Base-by-base conservation (phyloP, 2,888 invertebrate genomes). In the Camptogramma bilineatum region DNA sequence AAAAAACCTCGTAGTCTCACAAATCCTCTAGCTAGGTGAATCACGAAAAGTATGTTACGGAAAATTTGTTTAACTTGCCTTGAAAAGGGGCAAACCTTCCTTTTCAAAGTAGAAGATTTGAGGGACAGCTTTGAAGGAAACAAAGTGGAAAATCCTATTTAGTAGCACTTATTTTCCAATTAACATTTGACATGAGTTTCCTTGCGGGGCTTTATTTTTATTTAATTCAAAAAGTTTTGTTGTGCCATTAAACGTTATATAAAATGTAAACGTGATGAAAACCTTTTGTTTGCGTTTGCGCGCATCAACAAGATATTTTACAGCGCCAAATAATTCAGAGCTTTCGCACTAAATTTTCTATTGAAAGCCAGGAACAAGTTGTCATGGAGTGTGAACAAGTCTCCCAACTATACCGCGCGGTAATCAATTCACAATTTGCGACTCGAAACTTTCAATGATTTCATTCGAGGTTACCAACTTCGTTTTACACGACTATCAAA, bases 1-100 rank as follows among this genome's bases (percentile, higher is more conserved):
- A 56, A 82, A 82, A 86, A 86, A 83, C 79, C 86, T 81, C 81
- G 84, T 83, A 85, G 87, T 89, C 88, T 85, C 78, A 70, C 78
- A 88, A 90, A 91, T 89, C 89, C 89, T 83, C 78, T 72, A 86
- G 85, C 78, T 72, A 87, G 85, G 84, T 85, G 86, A 85, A 84
- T 83, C 86, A 82, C 84, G 79, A 82, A 81, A 86, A 89, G 86
- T 87, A 90, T 88, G 86, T 90, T 90, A 86, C 79, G 79, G 84
- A 77, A 89, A 90, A 91, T 90, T 89, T 90, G 87, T 87, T 89
- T 89, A 90, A 87, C 85, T 87, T 79, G 72, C 85, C 83, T 85
- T 87, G 86, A 89, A 88, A 88, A 87, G 82, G 88, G 86, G 82
- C 82, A 85, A 79, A 84, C 81, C 81, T n/a, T 80, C 69, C 72